These are phyloP conservation scores for human (Homo sapiens) DNA, from an alignment of 2,113 vertebrate genomes.

Conservation along the genomic window DNA sequence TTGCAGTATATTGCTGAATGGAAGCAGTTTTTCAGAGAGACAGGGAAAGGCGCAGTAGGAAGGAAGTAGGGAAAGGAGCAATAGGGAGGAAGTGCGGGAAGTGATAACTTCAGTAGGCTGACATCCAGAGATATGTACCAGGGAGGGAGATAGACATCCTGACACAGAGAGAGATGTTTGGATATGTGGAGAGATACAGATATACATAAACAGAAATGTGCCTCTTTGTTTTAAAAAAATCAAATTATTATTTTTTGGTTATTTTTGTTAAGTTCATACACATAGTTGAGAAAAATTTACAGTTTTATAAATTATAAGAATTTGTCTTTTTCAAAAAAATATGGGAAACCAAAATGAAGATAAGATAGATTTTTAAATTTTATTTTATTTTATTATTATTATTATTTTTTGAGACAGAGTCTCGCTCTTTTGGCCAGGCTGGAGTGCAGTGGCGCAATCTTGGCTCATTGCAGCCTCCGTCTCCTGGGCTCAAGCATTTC, in stretches of 20 bases:
- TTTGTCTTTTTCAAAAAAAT: constrained; percentile 36
- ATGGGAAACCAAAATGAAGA: background rate
- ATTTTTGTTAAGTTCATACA: constrained; percentile 16
- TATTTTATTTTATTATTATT: too few relatives aligned
- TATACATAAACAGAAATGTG: background rate
- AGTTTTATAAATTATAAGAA: constrained; percentile 26
- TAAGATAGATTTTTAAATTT: too few relatives aligned
- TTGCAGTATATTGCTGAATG: background rate
- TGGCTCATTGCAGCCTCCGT: too few relatives aligned
- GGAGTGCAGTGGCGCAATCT: too few relatives aligned
- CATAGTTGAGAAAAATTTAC: constrained; percentile 22
- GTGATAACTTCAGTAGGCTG: background rate
- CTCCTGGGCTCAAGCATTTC: too few relatives aligned
- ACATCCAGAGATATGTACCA: background rate
- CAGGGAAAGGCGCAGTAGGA: background rate
- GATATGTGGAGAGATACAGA: background rate
- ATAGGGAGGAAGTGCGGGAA: background rate
- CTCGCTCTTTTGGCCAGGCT: too few relatives aligned
- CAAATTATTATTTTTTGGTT: background rate
- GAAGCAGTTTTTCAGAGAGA: constrained; percentile 38
- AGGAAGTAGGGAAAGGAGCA: background rate
- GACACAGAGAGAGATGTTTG: background rate
- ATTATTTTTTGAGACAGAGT: too few relatives aligned
- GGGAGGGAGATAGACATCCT: background rate
- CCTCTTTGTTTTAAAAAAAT: constrained; percentile 36